Base-by-base conservation (phyloP, 2,888 invertebrate species). In the Mylabris sibirica region DNA sequence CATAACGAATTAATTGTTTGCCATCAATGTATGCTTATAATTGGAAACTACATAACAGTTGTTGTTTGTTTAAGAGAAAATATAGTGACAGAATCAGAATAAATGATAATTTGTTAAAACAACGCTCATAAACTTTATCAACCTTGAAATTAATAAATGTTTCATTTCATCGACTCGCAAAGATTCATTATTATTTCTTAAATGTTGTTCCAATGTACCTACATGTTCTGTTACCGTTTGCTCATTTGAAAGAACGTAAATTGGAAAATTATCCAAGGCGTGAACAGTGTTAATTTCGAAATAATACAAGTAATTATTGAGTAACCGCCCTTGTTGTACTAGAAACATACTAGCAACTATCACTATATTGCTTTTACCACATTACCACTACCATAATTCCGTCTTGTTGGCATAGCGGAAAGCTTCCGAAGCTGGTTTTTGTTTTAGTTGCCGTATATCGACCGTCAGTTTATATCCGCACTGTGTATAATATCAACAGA, bases 291-390 rank as follows among this genome's bases (percentile, higher is more conserved):
- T 76, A 77, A 78, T 78, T 78, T 72, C 71, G 72, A 76, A 77
- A 79, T 78, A 79, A 78, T 78, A 74, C 72, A 74, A 75, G 75
- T 74, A 76, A 74, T 77, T 77, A 75, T 76, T 73, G 72, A 71
- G 67, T 69, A 72, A 68, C 67, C 63, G 63, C 64, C 65, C 66
- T 8, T 57, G 49, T n/a, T 20, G 49, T 20, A 9, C 2, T 49
- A 49, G 49, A 20, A 49, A 20, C 11, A 20, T 3, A 20, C 9
- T 49, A 20, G 20, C 49, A 0, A 20, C 49, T 49, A 49, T 6
- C 20, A 11, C 9, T 4, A 20, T 20, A 8, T 6, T 49, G 1
- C 12, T 14, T 26, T 14, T 57, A 14, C 35, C 22, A 60, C 60
- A 60, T 17, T 60, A 24, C 57, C 12, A 26, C 57, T 14, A 26